A percentile compares a stretch with the other conserved stretches of the same genome.
phyloP scores from a whole-genome alignment of 2,797 vertebrate genomes.

The Oreochromis mossambicus region DNA sequence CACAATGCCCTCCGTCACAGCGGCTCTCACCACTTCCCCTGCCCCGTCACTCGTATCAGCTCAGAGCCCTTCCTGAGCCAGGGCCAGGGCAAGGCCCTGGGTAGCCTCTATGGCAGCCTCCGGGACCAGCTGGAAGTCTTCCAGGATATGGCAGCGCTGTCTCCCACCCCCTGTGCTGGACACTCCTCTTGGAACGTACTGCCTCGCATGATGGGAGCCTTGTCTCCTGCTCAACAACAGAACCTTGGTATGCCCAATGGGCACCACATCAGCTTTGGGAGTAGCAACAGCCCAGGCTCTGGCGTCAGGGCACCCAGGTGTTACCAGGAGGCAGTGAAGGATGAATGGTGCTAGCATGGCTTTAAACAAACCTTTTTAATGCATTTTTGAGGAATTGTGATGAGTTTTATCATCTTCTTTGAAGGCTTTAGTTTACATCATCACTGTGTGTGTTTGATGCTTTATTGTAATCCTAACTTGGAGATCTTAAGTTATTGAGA shows the following conservation, averaged over 20 bases:
- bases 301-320: slow-evolving; percentile 77
- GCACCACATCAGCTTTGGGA: slow-evolving; percentile 84
- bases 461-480: slow-evolving; percentile 39
- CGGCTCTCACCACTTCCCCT: slow-evolving; percentile 68
- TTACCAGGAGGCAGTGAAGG: slow-evolving; percentile 85
- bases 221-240: slow-evolving; percentile 83
- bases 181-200: slow-evolving; percentile 80
- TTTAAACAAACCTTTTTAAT: slow-evolving; percentile 65
- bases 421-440: slow-evolving; percentile 66
- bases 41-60: slow-evolving; percentile 80
- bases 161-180: slow-evolving; percentile 74
- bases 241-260: slow-evolving; percentile 86
- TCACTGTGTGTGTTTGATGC: slow-evolving; percentile 57
- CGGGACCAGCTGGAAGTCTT: slow-evolving; percentile 85
- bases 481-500: background rate
- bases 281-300: slow-evolving; percentile 72
- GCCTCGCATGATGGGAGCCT: slow-evolving; percentile 78
- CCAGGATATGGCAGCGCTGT: slow-evolving; percentile 75
- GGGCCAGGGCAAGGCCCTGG: slow-evolving; percentile 30
- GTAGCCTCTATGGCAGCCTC: slow-evolving; percentile 61
- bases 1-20: slow-evolving; percentile 84
- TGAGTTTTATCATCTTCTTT: slow-evolving; percentile 94
- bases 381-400: slow-evolving; percentile 75
- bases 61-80: slow-evolving; percentile 87
- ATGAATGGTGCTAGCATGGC: slow-evolving; percentile 95